Percentiles rank a stretch among this genome's conserved stretches.
phyloP scores from a whole-genome alignment of 1,140 invertebrate genomes.

The Lepidurus packardi region DNA sequence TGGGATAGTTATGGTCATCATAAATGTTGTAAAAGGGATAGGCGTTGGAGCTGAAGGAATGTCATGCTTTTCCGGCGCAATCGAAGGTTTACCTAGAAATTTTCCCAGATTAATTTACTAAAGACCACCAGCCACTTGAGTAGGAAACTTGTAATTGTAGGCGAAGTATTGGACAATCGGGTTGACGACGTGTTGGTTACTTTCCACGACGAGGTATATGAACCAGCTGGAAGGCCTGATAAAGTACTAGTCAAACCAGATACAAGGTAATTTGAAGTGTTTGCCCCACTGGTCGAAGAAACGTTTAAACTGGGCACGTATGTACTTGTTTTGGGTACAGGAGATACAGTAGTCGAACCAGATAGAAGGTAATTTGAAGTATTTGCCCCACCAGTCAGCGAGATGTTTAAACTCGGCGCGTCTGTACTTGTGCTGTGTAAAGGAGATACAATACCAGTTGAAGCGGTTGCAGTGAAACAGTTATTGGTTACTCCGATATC shows the following conservation, averaged over 20 bases:
- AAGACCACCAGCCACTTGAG: too few relatives aligned
- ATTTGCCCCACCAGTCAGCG: neutral
- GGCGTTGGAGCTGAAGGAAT: neutral
- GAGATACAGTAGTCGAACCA: neutral
- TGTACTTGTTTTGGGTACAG: neutral
- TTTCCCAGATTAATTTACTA: neutral
- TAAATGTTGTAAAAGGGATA: neutral
- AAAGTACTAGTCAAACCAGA: neutral
- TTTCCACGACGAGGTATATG: too few relatives aligned
- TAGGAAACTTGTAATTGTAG: too few relatives aligned
- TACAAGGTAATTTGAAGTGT: too few relatives aligned
- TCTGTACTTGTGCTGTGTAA: neutral
- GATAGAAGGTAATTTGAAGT: too few relatives aligned
- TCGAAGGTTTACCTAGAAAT: neutral
- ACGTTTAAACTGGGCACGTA: neutral
- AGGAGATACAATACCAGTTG: neutral
- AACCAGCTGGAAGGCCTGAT: too few relatives aligned
- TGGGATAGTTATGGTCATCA: neutral
- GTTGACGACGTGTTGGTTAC: too few relatives aligned
- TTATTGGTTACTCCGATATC: neutral
- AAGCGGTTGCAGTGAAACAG: neutral
- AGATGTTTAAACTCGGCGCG: neutral
- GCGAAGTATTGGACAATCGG: too few relatives aligned
- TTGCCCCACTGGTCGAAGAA: neutral
- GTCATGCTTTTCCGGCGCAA: neutral